Evolutionary conservation across 2,888 invertebrate species (phyloP).

Genomic region (Plebejus anna): DNA sequence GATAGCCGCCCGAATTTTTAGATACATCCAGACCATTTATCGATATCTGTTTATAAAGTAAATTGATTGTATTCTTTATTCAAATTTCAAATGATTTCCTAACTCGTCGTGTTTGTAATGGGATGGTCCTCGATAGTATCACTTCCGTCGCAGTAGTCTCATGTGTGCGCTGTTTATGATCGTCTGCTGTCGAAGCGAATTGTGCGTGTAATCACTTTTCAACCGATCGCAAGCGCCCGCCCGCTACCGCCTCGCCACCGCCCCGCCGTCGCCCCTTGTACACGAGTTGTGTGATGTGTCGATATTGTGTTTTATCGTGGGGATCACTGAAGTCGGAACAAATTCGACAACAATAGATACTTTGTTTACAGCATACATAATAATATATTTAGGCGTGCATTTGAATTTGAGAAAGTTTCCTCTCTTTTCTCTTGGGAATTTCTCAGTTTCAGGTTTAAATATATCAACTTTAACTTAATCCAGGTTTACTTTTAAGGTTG

Average conservation of each 20-base stretch:
- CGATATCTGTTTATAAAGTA: too few relatives aligned
- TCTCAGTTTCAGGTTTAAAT: too few relatives aligned
- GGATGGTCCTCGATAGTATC: not conserved
- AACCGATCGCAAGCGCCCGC: conserved; percentile 13
- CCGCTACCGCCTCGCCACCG: not conserved
- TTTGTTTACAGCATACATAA: not conserved
- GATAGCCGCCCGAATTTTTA: too few relatives aligned
- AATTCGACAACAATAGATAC: conserved; percentile 4
- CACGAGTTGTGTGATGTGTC: not conserved
- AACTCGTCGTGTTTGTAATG: too few relatives aligned
- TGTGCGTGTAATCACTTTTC: conserved; percentile 18
- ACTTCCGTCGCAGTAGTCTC: conserved; percentile 4
- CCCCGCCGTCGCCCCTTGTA: not conserved
- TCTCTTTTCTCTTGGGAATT: too few relatives aligned
- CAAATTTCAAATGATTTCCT: too few relatives aligned
- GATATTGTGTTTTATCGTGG: not conserved
- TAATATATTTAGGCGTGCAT: not conserved
- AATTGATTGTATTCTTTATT: too few relatives aligned
- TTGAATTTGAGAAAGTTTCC: too few relatives aligned
- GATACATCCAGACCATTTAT: too few relatives aligned
- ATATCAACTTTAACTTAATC: too few relatives aligned
- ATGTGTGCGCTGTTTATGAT: conserved; percentile 16
- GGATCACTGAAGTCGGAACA: not conserved
- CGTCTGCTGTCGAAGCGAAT: conserved; percentile 8
- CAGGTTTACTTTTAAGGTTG: not conserved